phyloP scores from a whole-genome alignment of 2,113 vertebrate genomes.

The Rhombomys opimus region DNA sequence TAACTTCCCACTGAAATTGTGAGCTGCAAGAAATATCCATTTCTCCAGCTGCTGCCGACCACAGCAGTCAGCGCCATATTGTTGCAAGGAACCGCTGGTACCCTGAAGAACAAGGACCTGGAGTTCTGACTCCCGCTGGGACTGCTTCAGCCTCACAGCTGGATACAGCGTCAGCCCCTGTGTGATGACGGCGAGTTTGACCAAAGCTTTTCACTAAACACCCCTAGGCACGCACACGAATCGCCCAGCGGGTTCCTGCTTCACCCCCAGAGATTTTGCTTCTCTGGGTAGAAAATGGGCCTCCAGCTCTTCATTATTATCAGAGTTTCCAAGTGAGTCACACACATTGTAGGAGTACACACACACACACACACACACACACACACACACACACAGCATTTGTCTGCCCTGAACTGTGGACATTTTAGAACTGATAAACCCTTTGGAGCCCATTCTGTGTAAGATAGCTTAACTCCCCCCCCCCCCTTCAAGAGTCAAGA shows the following conservation, averaged over 20 bases:
- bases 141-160: neutral
- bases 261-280: neutral
- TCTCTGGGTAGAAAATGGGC: neutral
- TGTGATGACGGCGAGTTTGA: neutral
- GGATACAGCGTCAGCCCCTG: neutral
- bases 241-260: neutral
- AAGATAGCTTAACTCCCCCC: conserved; percentile 23
- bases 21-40: neutral
- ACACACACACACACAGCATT: neutral
- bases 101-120: neutral
- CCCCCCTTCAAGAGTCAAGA: conserved; percentile 5
- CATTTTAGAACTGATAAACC: conserved; percentile 15
- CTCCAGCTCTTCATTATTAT: neutral
- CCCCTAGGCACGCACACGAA: neutral
- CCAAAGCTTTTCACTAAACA: neutral
- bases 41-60: neutral
- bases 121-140: neutral
- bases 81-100: neutral
- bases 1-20: neutral
- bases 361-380: neutral
- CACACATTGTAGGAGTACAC: neutral
- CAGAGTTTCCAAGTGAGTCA: neutral
- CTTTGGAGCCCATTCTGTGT: conserved; percentile 24
- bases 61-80: neutral
- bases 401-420: neutral